Percentiles rank a stretch among this genome's conserved stretches.
Evolutionary conservation across 2,113 vertebrate genomes (phyloP).

Genomic region (Mormyrus iriodes): DNA sequence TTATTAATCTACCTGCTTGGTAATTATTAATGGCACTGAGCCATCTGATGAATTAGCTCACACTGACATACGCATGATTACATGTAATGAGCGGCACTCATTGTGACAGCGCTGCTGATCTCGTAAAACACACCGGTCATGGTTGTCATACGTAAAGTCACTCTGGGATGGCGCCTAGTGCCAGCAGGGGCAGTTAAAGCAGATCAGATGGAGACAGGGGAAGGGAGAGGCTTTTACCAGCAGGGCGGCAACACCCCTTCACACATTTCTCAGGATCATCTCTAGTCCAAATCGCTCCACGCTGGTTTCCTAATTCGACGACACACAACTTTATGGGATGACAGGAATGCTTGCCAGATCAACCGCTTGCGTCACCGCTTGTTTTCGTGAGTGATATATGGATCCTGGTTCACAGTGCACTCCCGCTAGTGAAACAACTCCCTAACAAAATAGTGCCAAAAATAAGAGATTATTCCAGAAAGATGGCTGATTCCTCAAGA

Average conservation of each 20-base stretch:
- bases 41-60: not conserved
- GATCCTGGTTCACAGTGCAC: not conserved
- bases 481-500: not conserved
- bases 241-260: not conserved
- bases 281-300: not conserved
- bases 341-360: not conserved
- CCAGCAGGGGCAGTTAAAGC: not conserved
- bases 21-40: slow-evolving; percentile 3
- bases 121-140: not conserved
- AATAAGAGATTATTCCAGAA: not conserved
- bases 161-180: not conserved
- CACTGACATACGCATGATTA: not conserved
- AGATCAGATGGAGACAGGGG: not conserved
- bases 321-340: not conserved
- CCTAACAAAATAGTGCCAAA: not conserved
- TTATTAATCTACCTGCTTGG: not conserved
- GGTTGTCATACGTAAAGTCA: not conserved
- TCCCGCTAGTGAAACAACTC: not conserved
- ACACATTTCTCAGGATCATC: not conserved
- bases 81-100: not conserved
- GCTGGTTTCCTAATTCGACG: not conserved
- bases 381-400: not conserved
- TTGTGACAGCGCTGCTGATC: not conserved
- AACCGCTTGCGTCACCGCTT: not conserved
- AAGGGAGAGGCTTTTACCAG: not conserved